phyloP scores from a whole-genome alignment of 2,797 vertebrate species.

The Tamandua tetradactyla region DNA sequence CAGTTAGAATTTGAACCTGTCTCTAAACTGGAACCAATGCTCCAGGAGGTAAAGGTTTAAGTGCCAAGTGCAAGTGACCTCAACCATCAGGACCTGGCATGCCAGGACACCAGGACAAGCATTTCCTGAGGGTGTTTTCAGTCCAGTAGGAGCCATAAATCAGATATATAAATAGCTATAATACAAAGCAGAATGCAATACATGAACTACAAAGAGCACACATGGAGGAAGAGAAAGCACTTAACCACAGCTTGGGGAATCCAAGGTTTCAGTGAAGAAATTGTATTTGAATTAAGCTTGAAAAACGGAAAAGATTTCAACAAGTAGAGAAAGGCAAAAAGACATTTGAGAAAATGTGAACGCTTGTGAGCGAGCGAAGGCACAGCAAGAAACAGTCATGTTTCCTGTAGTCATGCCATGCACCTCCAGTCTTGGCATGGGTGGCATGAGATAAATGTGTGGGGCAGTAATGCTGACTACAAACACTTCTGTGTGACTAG shows the following conservation, averaged over 20 bases:
- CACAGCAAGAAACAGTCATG: not conserved
- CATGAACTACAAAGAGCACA: not conserved
- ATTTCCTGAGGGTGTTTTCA: not conserved
- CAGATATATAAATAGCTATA: slow-evolving; percentile 5
- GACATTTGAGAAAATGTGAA: not conserved
- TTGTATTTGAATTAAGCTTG: not conserved
- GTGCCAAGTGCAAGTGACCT: not conserved
- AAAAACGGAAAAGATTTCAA: not conserved
- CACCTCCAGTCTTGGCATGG: not conserved
- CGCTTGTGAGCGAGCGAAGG: not conserved
- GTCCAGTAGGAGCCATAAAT: not conserved
- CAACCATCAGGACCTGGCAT: not conserved
- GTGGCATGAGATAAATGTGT: not conserved
- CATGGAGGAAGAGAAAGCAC: not conserved
- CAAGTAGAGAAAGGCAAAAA: not conserved
- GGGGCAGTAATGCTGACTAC: not conserved
- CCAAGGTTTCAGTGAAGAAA: slow-evolving; percentile 19
- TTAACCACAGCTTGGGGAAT: not conserved
- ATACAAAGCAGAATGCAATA: not conserved
- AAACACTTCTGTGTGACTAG: not conserved
- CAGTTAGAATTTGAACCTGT: not conserved
- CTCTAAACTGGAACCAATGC: not conserved
- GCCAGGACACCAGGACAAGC: not conserved
- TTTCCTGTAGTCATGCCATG: too few species aligned
- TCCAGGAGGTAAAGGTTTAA: not conserved